Base-by-base conservation (phyloP, 64 coral and sea anemone species). In the Porites lutea region DNA sequence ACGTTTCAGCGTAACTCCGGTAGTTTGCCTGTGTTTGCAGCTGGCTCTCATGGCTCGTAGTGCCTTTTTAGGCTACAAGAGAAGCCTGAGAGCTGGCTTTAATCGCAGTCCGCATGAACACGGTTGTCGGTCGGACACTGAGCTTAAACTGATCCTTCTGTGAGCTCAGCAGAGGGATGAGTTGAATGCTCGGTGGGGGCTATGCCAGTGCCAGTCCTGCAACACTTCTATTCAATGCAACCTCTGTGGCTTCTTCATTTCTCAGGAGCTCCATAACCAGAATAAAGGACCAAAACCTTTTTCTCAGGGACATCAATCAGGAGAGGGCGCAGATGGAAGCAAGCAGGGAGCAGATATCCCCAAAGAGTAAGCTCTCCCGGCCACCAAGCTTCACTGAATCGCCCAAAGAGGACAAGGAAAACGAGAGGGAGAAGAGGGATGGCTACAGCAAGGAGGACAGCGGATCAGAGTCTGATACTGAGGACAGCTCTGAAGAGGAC, bases 231-330 rank as follows among this genome's bases (percentile, higher is more conserved):
- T 77, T 77, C 71, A 88, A 15, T 88, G 86, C 86, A 73, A 73
- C 44, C 50, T 77, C 70, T 75, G 73, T 88, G 86, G 86, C 69
- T 88, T 88, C 86, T 77, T 84, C 62, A 84, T 84, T 66, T 87
- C 79, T 15, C 69, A 93, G 91, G 91, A 93, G 91, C 79, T 93
- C 91, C 72, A 93, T 93, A 87, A 93, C 91, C 66, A 87, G 91
- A 93, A 93, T 93, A 87, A 93, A 93, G 65, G 91, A 93, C 65
- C 91, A 93, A 93, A 93, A 93, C 83, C 85, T 93, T 79, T 86
- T 86, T 93, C 91, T 93, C 61, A 86, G 79, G 79, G 91, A 93
- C 85, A 93, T 93, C 74, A 87, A 72, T 67, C 82, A 93, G 75
- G 91, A 93, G 59, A 83, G 91, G 13, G 75, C 62, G 8, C 77